phyloP scores from a whole-genome alignment of 2,797 vertebrate species.

The Phataginus tetradactyla region DNA sequence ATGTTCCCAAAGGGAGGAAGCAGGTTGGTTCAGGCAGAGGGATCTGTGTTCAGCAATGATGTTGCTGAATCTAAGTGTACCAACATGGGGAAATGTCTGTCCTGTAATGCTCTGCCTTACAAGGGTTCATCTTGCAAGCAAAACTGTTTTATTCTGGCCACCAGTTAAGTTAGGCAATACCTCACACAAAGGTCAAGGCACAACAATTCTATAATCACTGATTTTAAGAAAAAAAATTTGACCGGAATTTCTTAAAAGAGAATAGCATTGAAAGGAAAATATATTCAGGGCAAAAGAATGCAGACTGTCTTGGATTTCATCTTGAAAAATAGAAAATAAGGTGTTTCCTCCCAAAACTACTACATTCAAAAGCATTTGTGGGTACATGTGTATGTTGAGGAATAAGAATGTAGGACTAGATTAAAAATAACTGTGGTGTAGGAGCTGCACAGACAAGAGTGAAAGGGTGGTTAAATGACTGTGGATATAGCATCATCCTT shows the following conservation, averaged over 20 bases:
- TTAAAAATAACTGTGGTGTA: conserved; percentile 69
- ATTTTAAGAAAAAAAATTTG: conserved; percentile 44
- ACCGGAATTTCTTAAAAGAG: conserved; percentile 11
- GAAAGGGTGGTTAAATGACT: conserved; percentile 38
- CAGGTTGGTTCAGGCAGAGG: neutral
- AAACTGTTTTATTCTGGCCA: conserved; percentile 28
- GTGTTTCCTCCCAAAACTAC: neutral
- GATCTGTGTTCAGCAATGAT: neutral
- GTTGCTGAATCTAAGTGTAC: neutral
- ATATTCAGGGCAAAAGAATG: neutral
- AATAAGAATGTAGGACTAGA: conserved; percentile 53
- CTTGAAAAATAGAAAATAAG: conserved; percentile 46
- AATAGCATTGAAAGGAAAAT: conserved; percentile 39
- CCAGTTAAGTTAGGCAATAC: conserved; percentile 28
- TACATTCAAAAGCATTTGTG: conserved; percentile 63
- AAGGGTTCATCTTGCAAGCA: neutral
- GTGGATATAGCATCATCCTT: conserved; percentile 48
- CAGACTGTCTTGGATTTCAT: conserved; percentile 36
- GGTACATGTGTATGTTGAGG: conserved; percentile 3
- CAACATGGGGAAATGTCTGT: neutral
- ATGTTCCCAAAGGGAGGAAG: neutral
- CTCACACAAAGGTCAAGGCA: neutral
- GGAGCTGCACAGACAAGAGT: conserved; percentile 60
- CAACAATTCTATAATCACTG: neutral
- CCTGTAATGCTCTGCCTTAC: neutral